Percentiles rank a stretch among this genome's conserved stretches.
Conservation (phyloP, 1,140 invertebrate species). For the Megalonaias nervosa region DNA sequence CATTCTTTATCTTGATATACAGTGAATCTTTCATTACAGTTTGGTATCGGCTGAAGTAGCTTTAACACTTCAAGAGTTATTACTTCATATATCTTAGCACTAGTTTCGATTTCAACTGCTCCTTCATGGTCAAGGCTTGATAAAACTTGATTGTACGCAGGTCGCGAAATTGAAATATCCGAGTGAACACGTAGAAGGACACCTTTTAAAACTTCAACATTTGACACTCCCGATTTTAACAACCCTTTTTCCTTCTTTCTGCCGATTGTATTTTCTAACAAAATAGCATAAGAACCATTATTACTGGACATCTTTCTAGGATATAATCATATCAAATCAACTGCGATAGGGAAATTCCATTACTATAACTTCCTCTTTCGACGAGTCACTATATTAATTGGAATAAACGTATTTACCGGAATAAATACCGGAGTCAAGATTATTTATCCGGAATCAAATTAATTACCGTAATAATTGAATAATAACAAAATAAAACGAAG, state of each 20-base stretch:
- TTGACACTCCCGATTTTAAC: slow-evolving; percentile 37
- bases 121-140: slow-evolving; percentile 56
- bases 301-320: no score
- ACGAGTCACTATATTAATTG: no score
- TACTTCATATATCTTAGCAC: slow-evolving; percentile 39
- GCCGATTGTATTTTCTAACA: slow-evolving; percentile 49
- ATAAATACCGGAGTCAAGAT: no score
- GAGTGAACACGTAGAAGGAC: slow-evolving; percentile 43
- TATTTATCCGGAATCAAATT: no score
- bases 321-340: no score
- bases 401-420: no score
- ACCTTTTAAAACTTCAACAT: slow-evolving; percentile 58
- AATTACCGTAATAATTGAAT: no score
- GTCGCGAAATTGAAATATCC: slow-evolving; percentile 23
- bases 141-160: slow-evolving; percentile 32
- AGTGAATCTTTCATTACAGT: slow-evolving; percentile 55
- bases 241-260: slow-evolving; percentile 56
- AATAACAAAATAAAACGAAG: no score
- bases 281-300: slow-evolving; percentile 30
- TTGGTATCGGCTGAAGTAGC: slow-evolving; percentile 57
- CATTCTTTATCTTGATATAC: slow-evolving; percentile 59
- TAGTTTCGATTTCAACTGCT: slow-evolving; percentile 47
- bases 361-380: no score
- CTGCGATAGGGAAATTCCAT: no score
- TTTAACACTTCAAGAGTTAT: slow-evolving; percentile 37